Conservation (phyloP, 2,888 invertebrate species). For the Dicyrtomina minuta region DNA sequence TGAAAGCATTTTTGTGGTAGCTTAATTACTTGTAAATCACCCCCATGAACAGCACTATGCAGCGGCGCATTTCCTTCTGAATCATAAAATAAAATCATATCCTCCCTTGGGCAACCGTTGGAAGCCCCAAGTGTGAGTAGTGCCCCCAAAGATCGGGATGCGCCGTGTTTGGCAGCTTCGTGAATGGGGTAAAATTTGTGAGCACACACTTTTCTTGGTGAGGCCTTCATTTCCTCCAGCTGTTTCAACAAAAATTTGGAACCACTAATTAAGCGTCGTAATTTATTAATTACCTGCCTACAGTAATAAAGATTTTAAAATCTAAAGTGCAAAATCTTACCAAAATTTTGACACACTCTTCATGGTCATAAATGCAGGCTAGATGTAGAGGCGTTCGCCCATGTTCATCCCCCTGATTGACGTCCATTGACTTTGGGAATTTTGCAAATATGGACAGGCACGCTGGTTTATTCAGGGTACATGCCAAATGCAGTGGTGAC, state of each 20-base stretch:
- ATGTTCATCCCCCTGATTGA: conserved; percentile 1
- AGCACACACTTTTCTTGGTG: neutral
- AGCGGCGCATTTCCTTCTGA: too few relatives aligned
- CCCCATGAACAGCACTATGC: conserved; percentile 59
- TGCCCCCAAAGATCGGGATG: too few relatives aligned
- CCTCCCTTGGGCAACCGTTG: too few relatives aligned
- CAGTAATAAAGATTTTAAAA: too few relatives aligned
- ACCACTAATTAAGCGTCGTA: too few relatives aligned
- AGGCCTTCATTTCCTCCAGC: conserved; percentile 7
- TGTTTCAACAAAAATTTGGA: too few relatives aligned
- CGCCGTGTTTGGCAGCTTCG: neutral
- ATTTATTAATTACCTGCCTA: too few relatives aligned
- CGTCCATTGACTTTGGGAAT: conserved; percentile 1
- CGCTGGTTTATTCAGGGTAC: neutral
- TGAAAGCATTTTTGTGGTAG: too few relatives aligned
- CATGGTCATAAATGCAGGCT: conserved; percentile 15
- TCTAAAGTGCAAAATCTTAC: too few relatives aligned
- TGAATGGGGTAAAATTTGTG: conserved; percentile 58
- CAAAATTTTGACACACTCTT: conserved; percentile 19
- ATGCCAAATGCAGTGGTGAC: conserved; percentile 1
- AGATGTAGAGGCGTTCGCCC: conserved; percentile 13
- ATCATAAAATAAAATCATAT: too few relatives aligned
- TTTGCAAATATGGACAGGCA: neutral
- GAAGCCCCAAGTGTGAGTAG: neutral
- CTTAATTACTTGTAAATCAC: conserved; percentile 65